A percentile compares a stretch with the other conserved stretches of the same genome.
Evolutionary conservation across 2,113 vertebrate genomes (phyloP).

Genomic region (Amphiprion ocellaris): DNA sequence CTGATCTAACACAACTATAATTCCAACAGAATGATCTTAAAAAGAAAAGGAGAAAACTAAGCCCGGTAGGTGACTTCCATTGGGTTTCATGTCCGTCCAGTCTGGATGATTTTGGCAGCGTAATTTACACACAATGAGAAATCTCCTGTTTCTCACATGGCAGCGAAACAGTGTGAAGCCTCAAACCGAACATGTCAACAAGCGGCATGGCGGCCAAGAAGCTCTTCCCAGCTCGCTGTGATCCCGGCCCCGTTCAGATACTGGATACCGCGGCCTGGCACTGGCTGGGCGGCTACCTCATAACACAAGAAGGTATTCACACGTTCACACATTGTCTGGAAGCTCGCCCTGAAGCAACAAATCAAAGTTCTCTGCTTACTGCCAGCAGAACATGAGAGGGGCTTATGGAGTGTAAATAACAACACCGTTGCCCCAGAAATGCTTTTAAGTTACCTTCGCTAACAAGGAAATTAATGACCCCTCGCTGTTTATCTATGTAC

Average conservation of each 20-base stretch:
- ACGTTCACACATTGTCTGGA: slow-evolving; percentile 66
- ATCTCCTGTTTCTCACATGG: slow-evolving; percentile 46
- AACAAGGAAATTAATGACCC: not conserved
- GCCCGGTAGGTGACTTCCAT: not conserved
- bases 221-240: slow-evolving; percentile 52
- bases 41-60: not conserved
- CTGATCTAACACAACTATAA: not conserved
- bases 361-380: slow-evolving; percentile 58
- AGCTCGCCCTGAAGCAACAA: slow-evolving; percentile 54
- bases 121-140: slow-evolving; percentile 8
- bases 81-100: slow-evolving; percentile 2
- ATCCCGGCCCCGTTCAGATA: slow-evolving; percentile 66
- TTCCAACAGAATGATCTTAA: not conserved
- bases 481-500: not conserved
- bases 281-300: slow-evolving; percentile 57
- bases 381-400: slow-evolving; percentile 35
- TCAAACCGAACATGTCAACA: slow-evolving; percentile 65
- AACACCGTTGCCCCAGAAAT: slow-evolving; percentile 2
- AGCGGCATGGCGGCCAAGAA: slow-evolving; percentile 44
- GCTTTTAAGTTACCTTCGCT: slow-evolving; percentile 1
- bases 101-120: slow-evolving; percentile 10
- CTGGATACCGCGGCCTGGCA: slow-evolving; percentile 65
- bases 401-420: slow-evolving; percentile 39
- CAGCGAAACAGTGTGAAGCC: slow-evolving; percentile 23
- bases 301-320: slow-evolving; percentile 38